Base-by-base conservation (phyloP, 1,140 invertebrate genomes). In the Aphidius ervi region DNA sequence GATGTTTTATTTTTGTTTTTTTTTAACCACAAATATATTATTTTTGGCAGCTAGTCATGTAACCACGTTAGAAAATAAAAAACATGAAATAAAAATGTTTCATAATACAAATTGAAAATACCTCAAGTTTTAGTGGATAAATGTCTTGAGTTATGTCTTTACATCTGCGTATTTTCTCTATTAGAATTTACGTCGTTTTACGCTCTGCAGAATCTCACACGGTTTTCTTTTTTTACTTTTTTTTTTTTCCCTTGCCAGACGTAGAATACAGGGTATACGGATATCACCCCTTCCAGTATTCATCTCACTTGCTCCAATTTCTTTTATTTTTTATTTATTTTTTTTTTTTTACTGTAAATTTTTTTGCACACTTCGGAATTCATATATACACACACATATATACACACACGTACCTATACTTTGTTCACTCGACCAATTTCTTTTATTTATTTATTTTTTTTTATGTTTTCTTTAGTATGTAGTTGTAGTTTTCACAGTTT, bases 131-230 rank as follows among this genome's bases (percentile, higher is more conserved):
- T 31, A 31, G 23, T 31, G 23, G 23, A 31, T 46, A 49, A 31
- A 43, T 40, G 9, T 39, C 23, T 16, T 40, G 20, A 31, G 9
- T 31, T 31, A 37, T 46, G 10, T 20, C 31, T 41, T 20, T 52
- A n/a, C 20, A 57, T 40, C 56, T 57, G 23, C 43, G 49, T 56
- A 62, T 63, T 57, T 54, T 63, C 55, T 56, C 54, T 63, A 56
- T 63, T 59, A 60, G 53, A 63, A 59, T 63, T 63, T 60, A 63
- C 54, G 58, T 63, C 58, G 54, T 63, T 63, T 63, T 54, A 63
- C 62, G 62, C 53, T 60, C 39, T 41, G 62, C 37, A 56, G 54
- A 60, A 56, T 56, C 39, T 63, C 62, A 59, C 57, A 46, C 49
- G 62, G 37, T 59, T 10, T 58, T 53, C 31, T 16, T 58, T 39